Evolutionary conservation across 2,113 vertebrate species (phyloP).

Genomic region (Pollachius pollachius): DNA sequence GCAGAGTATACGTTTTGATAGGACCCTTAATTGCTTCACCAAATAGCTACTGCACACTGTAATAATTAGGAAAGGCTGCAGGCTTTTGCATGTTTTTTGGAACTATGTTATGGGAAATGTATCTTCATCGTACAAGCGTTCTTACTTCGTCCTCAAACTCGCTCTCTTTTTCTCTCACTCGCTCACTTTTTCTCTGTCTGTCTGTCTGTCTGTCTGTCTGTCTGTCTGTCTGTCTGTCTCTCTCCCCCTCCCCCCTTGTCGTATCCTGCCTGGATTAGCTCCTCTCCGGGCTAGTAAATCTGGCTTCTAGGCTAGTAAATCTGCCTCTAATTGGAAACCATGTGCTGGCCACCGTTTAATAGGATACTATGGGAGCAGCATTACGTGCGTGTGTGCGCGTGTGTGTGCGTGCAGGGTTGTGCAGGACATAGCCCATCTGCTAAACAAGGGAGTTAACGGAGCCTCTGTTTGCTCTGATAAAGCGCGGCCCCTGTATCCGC

Average conservation of each 20-base stretch:
- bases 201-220: too few relatives aligned
- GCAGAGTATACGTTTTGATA: too few relatives aligned
- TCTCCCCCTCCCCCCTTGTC: slow-evolving; percentile 5
- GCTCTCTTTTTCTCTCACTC: too few relatives aligned
- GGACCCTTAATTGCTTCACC: too few relatives aligned
- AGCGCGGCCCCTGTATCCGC: not conserved
- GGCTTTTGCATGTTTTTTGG: too few relatives aligned
- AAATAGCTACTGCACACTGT: too few relatives aligned
- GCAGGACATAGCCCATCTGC: slow-evolving; percentile 70
- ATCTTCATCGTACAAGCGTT: too few relatives aligned
- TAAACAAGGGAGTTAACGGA: slow-evolving; percentile 29
- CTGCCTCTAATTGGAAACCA: slow-evolving; percentile 69
- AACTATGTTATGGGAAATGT: too few relatives aligned
- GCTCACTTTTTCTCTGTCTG: too few relatives aligned
- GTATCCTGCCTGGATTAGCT: slow-evolving; percentile 61
- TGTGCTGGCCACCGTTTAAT: slow-evolving; percentile 70
- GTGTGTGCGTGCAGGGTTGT: not conserved
- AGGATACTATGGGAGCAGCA: slow-evolving; percentile 71
- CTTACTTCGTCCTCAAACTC: too few relatives aligned
- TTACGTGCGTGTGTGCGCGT: slow-evolving; percentile 33
- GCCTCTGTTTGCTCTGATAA: slow-evolving; percentile 27
- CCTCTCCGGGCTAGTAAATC: slow-evolving; percentile 59
- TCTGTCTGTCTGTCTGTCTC: too few relatives aligned
- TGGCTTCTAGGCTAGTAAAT: slow-evolving; percentile 58
- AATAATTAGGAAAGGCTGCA: too few relatives aligned